A percentile compares a stretch with the other conserved stretches of the same genome.
phyloP scores from a whole-genome alignment of 2,888 invertebrate species.

The Synanthedon andrenaeformis region DNA sequence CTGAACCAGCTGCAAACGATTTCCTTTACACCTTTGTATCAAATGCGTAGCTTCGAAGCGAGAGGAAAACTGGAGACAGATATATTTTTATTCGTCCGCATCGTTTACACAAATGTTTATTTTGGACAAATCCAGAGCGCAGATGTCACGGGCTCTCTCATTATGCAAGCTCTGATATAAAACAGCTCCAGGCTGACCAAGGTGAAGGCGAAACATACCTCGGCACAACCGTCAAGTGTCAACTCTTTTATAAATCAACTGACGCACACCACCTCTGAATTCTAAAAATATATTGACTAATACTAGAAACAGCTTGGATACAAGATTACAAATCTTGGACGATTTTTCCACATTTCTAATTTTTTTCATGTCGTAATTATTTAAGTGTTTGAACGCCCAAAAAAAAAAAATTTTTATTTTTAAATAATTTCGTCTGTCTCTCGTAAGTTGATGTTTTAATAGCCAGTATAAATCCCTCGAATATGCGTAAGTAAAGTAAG shows the following conservation, averaged over 20 bases:
- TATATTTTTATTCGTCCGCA: conserved; percentile 43
- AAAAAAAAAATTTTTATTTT: no score
- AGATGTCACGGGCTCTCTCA: conserved; percentile 55
- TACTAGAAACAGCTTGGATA: conserved; percentile 3
- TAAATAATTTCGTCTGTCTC: no score
- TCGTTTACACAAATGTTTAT: conserved; percentile 55
- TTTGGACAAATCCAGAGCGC: conserved; percentile 37
- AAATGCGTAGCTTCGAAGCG: background rate
- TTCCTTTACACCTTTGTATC: background rate
- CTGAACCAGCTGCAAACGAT: background rate
- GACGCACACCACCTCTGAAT: conserved; percentile 30
- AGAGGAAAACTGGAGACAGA: conserved; percentile 16
- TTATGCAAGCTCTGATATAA: conserved; percentile 44
- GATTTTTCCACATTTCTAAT: background rate
- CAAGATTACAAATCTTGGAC: background rate
- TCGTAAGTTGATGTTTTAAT: no score
- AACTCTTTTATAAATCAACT: conserved; percentile 46
- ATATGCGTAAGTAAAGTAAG: no score
- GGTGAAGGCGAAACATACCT: conserved; percentile 56
- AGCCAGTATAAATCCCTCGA: no score
- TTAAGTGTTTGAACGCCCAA: background rate
- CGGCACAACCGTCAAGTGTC: conserved; percentile 33
- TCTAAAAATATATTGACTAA: conserved; percentile 21
- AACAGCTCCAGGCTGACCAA: conserved; percentile 42
- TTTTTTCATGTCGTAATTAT: background rate